A percentile compares a stretch with the other conserved stretches of the same genome.
These are phyloP conservation scores for Macaria liturata DNA, from an alignment of 2,888 invertebrate genomes.

Conservation along the genomic window DNA sequence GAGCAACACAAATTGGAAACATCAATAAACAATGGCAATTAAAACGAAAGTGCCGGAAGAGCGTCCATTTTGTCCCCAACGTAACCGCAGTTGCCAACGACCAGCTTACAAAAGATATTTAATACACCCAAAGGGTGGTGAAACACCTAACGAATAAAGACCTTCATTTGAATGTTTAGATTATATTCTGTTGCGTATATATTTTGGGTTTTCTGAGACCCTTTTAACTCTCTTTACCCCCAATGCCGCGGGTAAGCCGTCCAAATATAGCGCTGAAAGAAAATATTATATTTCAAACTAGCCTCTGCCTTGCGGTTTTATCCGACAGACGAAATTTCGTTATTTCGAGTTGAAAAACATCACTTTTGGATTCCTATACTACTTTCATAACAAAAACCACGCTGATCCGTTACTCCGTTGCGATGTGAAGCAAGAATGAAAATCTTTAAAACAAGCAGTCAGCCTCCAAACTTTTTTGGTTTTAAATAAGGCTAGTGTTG, in stretches of 20 bases:
- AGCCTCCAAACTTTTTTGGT: no score
- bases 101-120: conserved; percentile 37
- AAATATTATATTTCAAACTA: conserved; percentile 16
- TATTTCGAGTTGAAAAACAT: no score
- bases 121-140: conserved; percentile 36
- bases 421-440: no score
- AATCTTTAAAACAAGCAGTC: no score
- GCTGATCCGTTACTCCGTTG: no score
- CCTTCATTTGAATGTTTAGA: conserved; percentile 40
- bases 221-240: conserved; percentile 38
- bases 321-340: no score
- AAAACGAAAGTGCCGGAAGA: conserved; percentile 39
- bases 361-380: no score
- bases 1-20: conserved; percentile 34
- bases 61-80: conserved; percentile 35
- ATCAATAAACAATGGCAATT: conserved; percentile 40
- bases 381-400: no score
- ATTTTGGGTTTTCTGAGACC: conserved; percentile 33
- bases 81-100: conserved; percentile 24
- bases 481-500: no score
- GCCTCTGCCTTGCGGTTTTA: not conserved
- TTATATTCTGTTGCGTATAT: conserved; percentile 37
- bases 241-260: conserved; percentile 26
- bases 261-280: conserved; percentile 22
- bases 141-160: conserved; percentile 39